Evolutionary conservation across 1,140 invertebrate species (phyloP).

Genomic region (Drosophila tsacasi): DNA sequence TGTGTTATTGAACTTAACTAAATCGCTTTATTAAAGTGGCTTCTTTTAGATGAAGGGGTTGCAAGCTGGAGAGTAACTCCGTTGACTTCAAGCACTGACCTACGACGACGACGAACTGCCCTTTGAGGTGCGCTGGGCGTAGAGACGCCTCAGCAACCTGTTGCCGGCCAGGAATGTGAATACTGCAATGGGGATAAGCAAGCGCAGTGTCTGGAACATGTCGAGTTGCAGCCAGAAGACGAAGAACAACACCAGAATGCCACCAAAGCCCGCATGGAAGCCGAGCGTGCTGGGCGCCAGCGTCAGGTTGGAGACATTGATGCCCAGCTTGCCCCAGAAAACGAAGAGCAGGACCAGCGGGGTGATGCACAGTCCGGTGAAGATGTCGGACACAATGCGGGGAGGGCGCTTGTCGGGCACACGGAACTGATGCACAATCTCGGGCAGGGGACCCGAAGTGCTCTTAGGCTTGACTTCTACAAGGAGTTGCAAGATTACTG

Average conservation of each 20-base stretch:
- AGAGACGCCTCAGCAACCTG: constrained; percentile 89
- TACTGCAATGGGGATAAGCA: constrained; percentile 92
- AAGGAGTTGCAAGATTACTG: constrained; percentile 9
- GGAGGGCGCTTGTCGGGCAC: constrained; percentile 96
- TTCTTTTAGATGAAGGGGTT: constrained; percentile 47
- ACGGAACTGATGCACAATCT: constrained; percentile 97
- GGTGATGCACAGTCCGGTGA: constrained; percentile 93
- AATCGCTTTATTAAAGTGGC: constrained; percentile 74
- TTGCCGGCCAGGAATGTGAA: constrained; percentile 97
- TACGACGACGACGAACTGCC: constrained; percentile 59
- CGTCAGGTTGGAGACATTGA: constrained; percentile 95
- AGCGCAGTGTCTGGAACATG: constrained; percentile 98
- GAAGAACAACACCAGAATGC: constrained; percentile 94
- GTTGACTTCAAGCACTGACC: constrained; percentile 38
- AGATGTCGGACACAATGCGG: constrained; percentile 94
- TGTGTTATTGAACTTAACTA: constrained; percentile 68
- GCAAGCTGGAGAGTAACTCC: constrained; percentile 40
- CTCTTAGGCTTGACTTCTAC: constrained; percentile 77
- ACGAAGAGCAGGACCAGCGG: constrained; percentile 94
- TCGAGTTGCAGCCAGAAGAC: constrained; percentile 96
- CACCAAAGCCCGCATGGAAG: constrained; percentile 95
- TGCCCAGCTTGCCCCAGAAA: constrained; percentile 94
- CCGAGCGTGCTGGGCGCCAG: constrained; percentile 91
- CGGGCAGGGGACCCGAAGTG: constrained; percentile 88
- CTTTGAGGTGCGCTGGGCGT: constrained; percentile 67